Base-by-base conservation (phyloP, 2,888 invertebrate genomes). In the Heteromyza rotundicornis region DNA sequence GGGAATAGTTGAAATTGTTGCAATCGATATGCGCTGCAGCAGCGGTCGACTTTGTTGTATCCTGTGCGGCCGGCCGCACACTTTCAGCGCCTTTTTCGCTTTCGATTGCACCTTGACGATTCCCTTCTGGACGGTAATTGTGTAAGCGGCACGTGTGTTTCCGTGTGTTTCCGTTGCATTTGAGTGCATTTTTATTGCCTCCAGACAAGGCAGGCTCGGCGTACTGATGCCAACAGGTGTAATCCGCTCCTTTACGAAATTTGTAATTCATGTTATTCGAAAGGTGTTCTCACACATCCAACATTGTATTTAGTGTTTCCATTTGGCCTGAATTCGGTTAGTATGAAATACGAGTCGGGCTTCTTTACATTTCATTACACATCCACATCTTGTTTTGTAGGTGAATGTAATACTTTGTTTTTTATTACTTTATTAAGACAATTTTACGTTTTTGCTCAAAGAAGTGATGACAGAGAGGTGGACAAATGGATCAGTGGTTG, bases 201-300 rank as follows among this genome's bases (percentile, higher is more conserved):
- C 19, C 2, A 3, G 5, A n/a, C 8, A n/a, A 40, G 7, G 40
- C n/a, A 7, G n/a, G 40, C 40, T 2, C 10, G 14, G 14, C 20
- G 20, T 3, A 47, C 3, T 47, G 19, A 2, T 47, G 47, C 20
- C 47, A 60, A 55, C 59, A 60, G 59, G 59, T 60, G 59, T 54
- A 55, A 54, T 23, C 44, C 17, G 23, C 5, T 1, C 17, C 20
- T 49, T 16, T 36, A 17, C 35, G 36, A 8, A 3, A 19, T 47
- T 47, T 47, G 17, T 2, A 47, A 20, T 47, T 17, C 47, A 19
- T 47, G 20, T 47, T 2, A 8, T 47, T 3, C 47, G 49, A 60
- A 60, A 60, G 59, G 59, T 60, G 59, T 60, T 60, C 53, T 53
- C 27, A 47, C 54, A 54, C 54, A 54, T 54, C 53, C 24, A 53